Conservation (phyloP, 2,888 invertebrate species). For the Heliconius ismenius region DNA sequence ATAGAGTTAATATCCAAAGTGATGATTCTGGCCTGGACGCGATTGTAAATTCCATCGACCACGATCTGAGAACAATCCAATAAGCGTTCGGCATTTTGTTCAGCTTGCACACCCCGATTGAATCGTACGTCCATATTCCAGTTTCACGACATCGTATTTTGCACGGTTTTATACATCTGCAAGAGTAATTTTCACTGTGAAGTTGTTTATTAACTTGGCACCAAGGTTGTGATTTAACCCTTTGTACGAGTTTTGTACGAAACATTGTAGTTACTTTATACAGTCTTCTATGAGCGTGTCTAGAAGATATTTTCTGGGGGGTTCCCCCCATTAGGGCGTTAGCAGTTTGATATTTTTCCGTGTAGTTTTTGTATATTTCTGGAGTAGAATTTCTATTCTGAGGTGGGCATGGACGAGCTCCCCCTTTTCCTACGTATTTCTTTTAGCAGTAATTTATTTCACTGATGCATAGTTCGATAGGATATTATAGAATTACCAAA, state of each 20-base stretch:
- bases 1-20: constrained; percentile 35
- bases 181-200: constrained; percentile 38
- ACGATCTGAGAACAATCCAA: constrained; percentile 47
- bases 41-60: constrained; percentile 43
- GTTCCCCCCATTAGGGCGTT: too few species aligned
- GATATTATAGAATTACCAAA: not conserved
- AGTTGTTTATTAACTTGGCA: constrained; percentile 42
- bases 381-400: too few species aligned
- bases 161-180: constrained; percentile 42
- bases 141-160: constrained; percentile 43
- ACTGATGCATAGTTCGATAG: constrained; percentile 15
- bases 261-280: constrained; percentile 27
- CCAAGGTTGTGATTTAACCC: constrained; percentile 40
- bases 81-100: constrained; percentile 46
- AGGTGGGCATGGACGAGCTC: too few species aligned
- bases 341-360: too few species aligned
- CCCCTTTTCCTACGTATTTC: not conserved
- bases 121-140: constrained; percentile 46
- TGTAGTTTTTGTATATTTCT: too few species aligned
- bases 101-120: constrained; percentile 45
- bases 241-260: constrained; percentile 28
- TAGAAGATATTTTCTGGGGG: too few species aligned
- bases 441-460: constrained; percentile 6
- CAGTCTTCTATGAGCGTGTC: not conserved
- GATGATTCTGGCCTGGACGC: constrained; percentile 39